Evolutionary conservation across 2,113 vertebrate genomes (phyloP), one percentile per base, ranked within the genome.

Genomic region (Neotoma lepida): DNA sequence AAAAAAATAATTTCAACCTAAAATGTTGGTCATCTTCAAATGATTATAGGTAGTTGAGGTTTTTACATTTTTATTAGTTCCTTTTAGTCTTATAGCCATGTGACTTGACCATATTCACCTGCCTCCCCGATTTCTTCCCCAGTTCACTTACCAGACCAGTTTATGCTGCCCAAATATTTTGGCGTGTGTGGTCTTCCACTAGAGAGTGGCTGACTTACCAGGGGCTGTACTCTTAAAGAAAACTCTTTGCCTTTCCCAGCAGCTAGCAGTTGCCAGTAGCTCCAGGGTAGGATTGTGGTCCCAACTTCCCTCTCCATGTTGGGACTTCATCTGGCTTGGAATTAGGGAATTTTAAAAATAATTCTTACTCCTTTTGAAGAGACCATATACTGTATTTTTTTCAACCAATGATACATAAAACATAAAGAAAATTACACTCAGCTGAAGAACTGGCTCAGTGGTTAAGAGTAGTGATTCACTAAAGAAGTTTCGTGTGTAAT

Each of bases 1-100:
- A 61, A 66, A 66, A 78, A 33, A 63, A 41, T 7, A 85, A 66
- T 46, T 85, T 66, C 41, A 85, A 46, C 82, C 22, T 89, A 70
- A 85, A 63, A 20, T 87, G 35, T 78, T 92, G 20, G 8, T 18
- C 17, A 35, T 86, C 54, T 64, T 95, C 54, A 90, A 90, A 90
- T 84, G 74, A 64, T 64, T 78, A 26, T 78, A 17, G 44, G 4
- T 66, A 88, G n/a, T 61, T 76, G 44, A 30, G 44, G 44, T 46
- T 76, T 76, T 74, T 82, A 28, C n/a, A 61, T 41, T 28, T 58
- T 82, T 39, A 39, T 61, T 44, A 61, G 26, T 35, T 15, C 24
- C 39, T 44, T 63, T 44, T 39, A 84, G 81, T 84, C 26, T 73
- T 73, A 63, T 2, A 30, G 14, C 56, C 61, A 3, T 63, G 4